Base-by-base conservation (phyloP, 30 jellyfish, hydroid and myxozoan genomes). In the Aurelia coerulea region DNA sequence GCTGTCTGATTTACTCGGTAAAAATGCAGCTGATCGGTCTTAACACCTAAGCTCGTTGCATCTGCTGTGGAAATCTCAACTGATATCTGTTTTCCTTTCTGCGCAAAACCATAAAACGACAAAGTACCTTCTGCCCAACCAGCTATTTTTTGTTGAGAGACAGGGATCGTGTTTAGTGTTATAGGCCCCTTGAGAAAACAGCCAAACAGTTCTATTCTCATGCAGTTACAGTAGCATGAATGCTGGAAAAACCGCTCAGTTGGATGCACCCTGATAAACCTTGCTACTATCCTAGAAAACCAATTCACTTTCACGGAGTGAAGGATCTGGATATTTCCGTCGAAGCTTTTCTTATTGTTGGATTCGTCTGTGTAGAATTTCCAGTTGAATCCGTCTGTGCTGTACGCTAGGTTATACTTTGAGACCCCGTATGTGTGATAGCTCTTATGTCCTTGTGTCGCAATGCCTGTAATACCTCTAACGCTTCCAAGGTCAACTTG, bases 151-250 rank as follows among this genome's bases (percentile, higher is more conserved):
- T 9, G 8, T 23, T 59, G 42, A 32, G 39, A 10, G 6, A 16
- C 12, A 6, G 39, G 59, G 4, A 31, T 11, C 0, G n/a, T 32
- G 34, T 23, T 54, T 7, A 7, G 13, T n/a, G 39, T 42, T 10
- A 23, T 54, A 5, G 73, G 52, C 1, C 86, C 75, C 31, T 34
- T 53, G n/a, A 65, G 52, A 62, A 59, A 54, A 42, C 86, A 76
- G 52, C 86, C 86, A 76, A 76, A 76, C 11, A 76, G 37, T 58
- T 76, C 86, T 54, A 76, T 76, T 58, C 86, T 33, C 60, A 76
- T n/a, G 60, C 86, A 76, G 23, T 4, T 76, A 2, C 16, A 29
- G 23, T 49, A 2, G 18, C 62, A 19, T 2, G 68, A 46, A 12
- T 65, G 1, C 53, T 0, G 0, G 11, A 42, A 19, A 14, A 53